These are phyloP conservation scores for Philonicus albiceps DNA, from an alignment of 2,888 invertebrate genomes.

Conservation along the genomic window DNA sequence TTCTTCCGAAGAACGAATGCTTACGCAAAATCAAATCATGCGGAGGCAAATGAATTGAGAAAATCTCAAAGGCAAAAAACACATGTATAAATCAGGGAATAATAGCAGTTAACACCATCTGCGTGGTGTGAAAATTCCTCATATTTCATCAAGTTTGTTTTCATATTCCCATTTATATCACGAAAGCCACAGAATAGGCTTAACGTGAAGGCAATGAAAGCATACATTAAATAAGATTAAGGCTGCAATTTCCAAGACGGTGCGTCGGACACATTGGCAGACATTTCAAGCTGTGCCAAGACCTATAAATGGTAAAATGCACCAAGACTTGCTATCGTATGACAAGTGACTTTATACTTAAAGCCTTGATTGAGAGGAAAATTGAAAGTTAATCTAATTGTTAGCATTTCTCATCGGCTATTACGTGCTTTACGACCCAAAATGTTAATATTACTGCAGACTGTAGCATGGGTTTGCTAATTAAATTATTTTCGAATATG, in stretches of 20 bases:
- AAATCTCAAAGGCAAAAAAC: neutral
- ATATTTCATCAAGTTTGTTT: neutral
- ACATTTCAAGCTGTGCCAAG: neutral
- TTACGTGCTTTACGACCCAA: neutral
- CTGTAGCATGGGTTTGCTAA: neutral
- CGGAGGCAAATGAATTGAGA: neutral
- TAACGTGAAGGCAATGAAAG: neutral
- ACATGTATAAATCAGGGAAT: neutral
- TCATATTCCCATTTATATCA: conserved; percentile 12
- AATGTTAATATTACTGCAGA: neutral
- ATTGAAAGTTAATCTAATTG: neutral
- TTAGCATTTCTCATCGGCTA: neutral
- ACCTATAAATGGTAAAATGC: neutral
- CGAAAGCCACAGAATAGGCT: neutral
- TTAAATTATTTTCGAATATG: conserved; percentile 8
- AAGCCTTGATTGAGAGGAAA: neutral
- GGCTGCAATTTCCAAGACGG: neutral
- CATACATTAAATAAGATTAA: conserved; percentile 13
- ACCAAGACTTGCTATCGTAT: neutral
- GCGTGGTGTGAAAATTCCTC: neutral
- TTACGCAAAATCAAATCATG: neutral
- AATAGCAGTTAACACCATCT: neutral
- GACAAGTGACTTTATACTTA: neutral
- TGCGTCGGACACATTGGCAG: neutral
- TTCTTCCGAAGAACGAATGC: neutral